Evolutionary conservation across 2,113 vertebrate genomes (phyloP), one percentile per base, ranked within the genome.

Genomic region (Caracal caracal): DNA sequence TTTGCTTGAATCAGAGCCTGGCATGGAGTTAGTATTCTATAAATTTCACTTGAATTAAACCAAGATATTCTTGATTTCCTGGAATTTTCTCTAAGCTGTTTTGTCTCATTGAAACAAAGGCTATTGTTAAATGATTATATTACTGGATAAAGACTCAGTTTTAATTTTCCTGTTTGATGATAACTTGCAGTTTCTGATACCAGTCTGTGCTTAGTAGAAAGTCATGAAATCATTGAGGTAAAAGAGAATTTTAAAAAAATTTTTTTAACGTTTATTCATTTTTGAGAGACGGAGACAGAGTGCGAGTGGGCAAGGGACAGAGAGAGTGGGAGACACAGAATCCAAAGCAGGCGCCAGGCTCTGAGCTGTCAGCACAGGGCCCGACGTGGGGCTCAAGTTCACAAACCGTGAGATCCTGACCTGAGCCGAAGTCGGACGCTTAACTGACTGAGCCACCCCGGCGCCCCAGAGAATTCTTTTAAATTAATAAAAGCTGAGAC

Each of bases 11-110:
- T 93, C 63, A 95, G 8, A 83, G 11, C 3, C 16, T 90, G 20
- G 33, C 16, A 73, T 63, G 82, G 11, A 83, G 11, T n/a, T 56
- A 59, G 2, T 24, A 76, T 93, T 89, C 43, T 85, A 35, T 81
- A 84, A 84, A 95, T 81, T 94, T 89, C 19, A 53, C 24, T 82
- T 93, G 5, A 94, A 51, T 81, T 91, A 84, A 96, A 86, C 24
- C 47, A 88, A 83, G 9, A 70, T 53, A 51, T 87, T 93, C 15
- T 66, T 49, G 35, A 88, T 6, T 90, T 89, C 33, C 20, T 96
- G 5, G 37, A 10, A 70, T 95, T 79, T 96, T n/a, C 51, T 83
- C 6, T 40, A 61, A 89, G n/a, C 30, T 84, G 26, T 59, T 94
- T 89, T 80, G 81, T 12, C 2, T 59, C 2, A 47, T 17, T 49